These are phyloP conservation scores for Conchocele bisecta DNA, from an alignment of 2,888 invertebrate species.

Conservation along the genomic window DNA sequence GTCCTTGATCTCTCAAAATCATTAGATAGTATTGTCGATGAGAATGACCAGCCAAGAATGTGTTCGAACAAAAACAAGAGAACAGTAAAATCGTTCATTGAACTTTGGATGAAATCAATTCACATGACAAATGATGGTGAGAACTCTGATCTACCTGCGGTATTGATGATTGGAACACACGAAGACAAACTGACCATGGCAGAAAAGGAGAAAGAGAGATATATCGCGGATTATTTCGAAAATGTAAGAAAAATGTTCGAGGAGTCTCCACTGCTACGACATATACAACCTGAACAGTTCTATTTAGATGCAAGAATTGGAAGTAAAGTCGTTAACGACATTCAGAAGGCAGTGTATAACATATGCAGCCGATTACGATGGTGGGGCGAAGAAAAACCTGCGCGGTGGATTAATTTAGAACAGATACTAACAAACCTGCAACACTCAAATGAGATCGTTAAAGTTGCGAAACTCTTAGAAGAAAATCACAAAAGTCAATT, in stretches of 20 bases:
- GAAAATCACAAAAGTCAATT: background rate
- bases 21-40: background rate
- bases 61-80: background rate
- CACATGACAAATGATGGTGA: background rate
- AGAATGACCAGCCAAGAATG: background rate
- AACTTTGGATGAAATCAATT: background rate
- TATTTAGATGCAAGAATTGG: background rate
- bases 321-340: background rate
- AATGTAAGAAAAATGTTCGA: slow-evolving; percentile 16
- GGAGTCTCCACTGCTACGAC: slow-evolving; percentile 16
- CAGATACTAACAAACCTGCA: background rate
- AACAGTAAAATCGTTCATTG: background rate
- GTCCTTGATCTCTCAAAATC: slow-evolving; percentile 2
- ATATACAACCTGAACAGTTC: slow-evolving; percentile 26
- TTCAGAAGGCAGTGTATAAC: background rate
- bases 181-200: slow-evolving; percentile 10
- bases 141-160: slow-evolving; percentile 4
- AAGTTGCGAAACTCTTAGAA: background rate
- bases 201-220: background rate
- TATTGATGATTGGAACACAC: slow-evolving; percentile 43
- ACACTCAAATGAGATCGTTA: background rate
- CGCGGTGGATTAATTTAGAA: slow-evolving; percentile 10
- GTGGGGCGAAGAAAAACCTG: background rate
- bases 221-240: slow-evolving; percentile 13
- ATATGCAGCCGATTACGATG: background rate